Base-by-base conservation (phyloP, 2,113 vertebrate species). In the Pteruthius melanotis region DNA sequence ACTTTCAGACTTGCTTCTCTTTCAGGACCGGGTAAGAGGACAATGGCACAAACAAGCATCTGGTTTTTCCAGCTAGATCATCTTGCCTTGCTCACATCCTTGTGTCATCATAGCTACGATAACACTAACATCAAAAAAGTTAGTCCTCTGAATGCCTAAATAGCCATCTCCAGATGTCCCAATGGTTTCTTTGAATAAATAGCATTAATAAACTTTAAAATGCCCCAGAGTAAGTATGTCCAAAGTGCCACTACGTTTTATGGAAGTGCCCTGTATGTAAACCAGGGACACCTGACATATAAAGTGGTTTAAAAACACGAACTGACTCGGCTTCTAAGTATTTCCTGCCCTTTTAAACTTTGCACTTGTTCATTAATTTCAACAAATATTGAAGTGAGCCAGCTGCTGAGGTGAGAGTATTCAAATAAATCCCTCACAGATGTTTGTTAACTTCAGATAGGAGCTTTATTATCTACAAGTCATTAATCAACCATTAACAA, bases 401-500 rank as follows among this genome's bases (percentile, higher is more conserved):
- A 97, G 94, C 89, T 97, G 87, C 80, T 92, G 90, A 96, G 92
- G 94, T 93, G 95, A 96, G 90, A 94, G 50, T 52, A 97, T 97
- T 97, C 90, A 91, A 95, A 96, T 83, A 98, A 97, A 97, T 96
- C 68, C 70, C 74, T 74, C 90, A 78, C 83, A 95, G 90, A 95
- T 93, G 89, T 95, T 81, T 94, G 84, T 64, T 96, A 94, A 93
- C 71, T 91, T 89, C 94, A 91, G 74, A 97, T 91, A 94, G 92
- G 92, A 93, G 57, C 87, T 96, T 96, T 96, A 92, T 94, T 75
- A 96, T 94, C 87, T 95, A 81, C 50, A 74, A 94, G 57, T 94
- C 80, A 95, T 93, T 96, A 97, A 95, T 97, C 96, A 98, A 80
- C 89, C 85, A 95, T 89, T 93, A 97, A 94, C 78, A 95, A 95